Evolutionary conservation across 1,140 invertebrate species (phyloP).

Genomic region (Drosophila leontia): DNA sequence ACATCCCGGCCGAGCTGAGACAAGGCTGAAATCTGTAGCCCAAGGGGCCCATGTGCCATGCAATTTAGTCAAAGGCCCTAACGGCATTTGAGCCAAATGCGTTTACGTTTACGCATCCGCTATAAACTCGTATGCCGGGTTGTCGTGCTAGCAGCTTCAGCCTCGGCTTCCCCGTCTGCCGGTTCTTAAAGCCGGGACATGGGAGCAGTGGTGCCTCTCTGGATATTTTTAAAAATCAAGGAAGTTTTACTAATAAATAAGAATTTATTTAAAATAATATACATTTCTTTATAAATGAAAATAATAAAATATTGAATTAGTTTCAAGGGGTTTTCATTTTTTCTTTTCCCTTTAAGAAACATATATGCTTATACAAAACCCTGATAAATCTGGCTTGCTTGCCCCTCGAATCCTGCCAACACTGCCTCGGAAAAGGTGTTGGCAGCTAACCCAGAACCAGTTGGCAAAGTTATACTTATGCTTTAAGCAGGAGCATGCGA

Average conservation of each 20-base stretch:
- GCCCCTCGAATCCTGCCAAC: conserved; percentile 1
- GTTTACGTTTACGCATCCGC: conserved; percentile 85
- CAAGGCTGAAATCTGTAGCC: conserved; percentile 26
- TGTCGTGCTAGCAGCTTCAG: conserved; percentile 39
- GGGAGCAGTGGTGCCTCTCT: conserved; percentile 18
- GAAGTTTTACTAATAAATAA: not conserved
- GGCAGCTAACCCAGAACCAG: conserved; percentile 65
- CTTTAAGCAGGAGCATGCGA: conserved; percentile 79
- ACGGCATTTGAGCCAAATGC: conserved; percentile 84
- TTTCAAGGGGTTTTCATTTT: no score
- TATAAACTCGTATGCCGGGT: conserved; percentile 82
- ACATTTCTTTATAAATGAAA: no score
- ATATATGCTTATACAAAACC: not conserved
- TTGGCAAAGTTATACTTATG: conserved; percentile 62
- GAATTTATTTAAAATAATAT: not conserved
- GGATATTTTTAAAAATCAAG: conserved; percentile 9
- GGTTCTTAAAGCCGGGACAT: conserved; percentile 50
- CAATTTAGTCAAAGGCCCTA: conserved; percentile 83
- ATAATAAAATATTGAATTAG: not conserved
- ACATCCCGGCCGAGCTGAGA: conserved; percentile 1
- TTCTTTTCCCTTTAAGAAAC: not conserved
- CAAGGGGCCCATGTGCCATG: conserved; percentile 70
- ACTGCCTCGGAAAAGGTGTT: conserved; percentile 39
- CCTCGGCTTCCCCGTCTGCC: conserved; percentile 11
- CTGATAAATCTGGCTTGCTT: not conserved